Base-by-base conservation (phyloP, 2,888 invertebrate genomes). In the Cataglyphis rosenhaueri region DNA sequence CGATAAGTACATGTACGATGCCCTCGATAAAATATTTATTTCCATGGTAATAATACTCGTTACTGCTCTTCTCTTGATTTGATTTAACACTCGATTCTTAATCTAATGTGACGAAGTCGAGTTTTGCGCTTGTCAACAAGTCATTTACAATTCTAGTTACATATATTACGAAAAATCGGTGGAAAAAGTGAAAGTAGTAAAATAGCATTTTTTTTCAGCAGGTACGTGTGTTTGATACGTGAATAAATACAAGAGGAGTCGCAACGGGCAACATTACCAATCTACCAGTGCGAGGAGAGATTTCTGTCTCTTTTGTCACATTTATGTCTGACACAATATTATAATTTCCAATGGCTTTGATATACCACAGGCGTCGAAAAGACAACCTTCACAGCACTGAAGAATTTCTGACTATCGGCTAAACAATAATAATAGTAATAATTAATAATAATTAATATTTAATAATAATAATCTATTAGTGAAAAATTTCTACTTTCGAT, bases 311-410 rank as follows among this genome's bases (percentile, higher is more conserved):
- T 83, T 70, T 84, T 85, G 86, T 79, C 86, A 86, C 64, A 75
- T 86, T 85, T 89, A 87, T 87, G 90, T 92, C 89, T 91, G 91
- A 89, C 88, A 89, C 90, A 91, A 61, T 61, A 64, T 91, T 52
- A 84, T 91, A 88, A 87, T 91, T 91, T 91, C 91, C 91, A 88
- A 92, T 92, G 91, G 92, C 91, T 92, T 93, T 92, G 92, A 71
- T 52, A 90, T 93, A 92, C 92, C 92, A 92, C 90, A 93, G 91
- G 91, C 89, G 90, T 89, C 92, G 84, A 89, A 90, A 89, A 90
- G 92, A 93, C 93, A 91, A 91, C 93, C 92, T 93, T 94, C 93
- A 94, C 94, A 94, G 94, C 94, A 92, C 94, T 93, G 93, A 93
- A 92, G 91, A 92, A 92, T 93, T 93, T 90, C 89, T 92, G 92